Evolutionary conservation across 2,888 invertebrate species (phyloP), one percentile per base, ranked within the genome.

Genomic region (Lepidochrysops patricia): DNA sequence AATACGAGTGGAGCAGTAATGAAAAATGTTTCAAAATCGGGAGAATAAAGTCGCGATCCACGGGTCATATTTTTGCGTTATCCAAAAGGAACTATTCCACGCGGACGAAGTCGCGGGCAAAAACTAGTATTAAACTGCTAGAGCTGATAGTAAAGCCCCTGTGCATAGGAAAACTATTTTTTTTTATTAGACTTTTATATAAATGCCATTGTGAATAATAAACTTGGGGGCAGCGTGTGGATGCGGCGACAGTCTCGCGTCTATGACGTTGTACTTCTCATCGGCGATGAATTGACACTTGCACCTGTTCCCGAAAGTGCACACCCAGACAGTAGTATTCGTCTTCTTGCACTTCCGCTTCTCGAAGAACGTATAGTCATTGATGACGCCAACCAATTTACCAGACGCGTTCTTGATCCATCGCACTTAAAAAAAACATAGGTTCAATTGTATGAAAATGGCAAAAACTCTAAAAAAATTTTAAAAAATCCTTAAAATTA

Each of bases 211-310:
- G 1, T 61, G 57, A 15, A 76, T 70, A 5, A 68, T 23, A 57
- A 64, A 75, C 0, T 61, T 62, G 0, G 75, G 73, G 0, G 69
- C 71, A 2, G 80, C 79, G 63, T 90, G 90, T 50, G 77, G 80
- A 61, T 90, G 90, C 9, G 52, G 52, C 50, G 82, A 78, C 54
- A 88, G 77, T 63, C 80, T 82, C 2, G 84, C 76, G 2, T 79
- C 81, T 35, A 80, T 76, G n/a, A 86, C 79, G 58, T 76, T 76
- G 23, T 78, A 80, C 0, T 76, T 74, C 19, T 25, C 54, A 4
- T 62, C 48, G 4, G 62, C 58, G 13, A 62, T 37, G 26, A 72
- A 65, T 5, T 68, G 65, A 0, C 69, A 67, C 54, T 57, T 65
- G 61, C 71, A 72, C 2, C 56, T 35, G 23, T 62, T 63, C 1